phyloP scores from a whole-genome alignment of 2,113 vertebrate genomes.

The Sprattus sprattus region DNA sequence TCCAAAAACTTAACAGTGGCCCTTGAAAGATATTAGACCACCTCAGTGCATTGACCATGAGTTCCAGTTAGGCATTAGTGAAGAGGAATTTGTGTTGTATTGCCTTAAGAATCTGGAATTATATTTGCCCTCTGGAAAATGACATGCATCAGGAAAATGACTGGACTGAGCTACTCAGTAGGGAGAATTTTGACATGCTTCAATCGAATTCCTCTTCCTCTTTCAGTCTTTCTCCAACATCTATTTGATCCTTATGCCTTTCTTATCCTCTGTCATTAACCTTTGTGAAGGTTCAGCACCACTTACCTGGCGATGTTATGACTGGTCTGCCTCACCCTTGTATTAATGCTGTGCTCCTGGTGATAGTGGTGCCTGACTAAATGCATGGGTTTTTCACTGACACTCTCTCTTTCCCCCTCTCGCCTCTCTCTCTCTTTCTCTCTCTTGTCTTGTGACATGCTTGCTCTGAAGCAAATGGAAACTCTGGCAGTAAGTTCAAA shows the following conservation, averaged over 20 bases:
- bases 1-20: neutral
- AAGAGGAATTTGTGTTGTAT: neutral
- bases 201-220: neutral
- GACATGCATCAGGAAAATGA: neutral
- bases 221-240: neutral
- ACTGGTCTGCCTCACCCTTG: slow-evolving; percentile 71
- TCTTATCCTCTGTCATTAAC: neutral
- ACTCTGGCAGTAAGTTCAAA: slow-evolving; percentile 99
- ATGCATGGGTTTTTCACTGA: slow-evolving; percentile 66
- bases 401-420: slow-evolving; percentile 64
- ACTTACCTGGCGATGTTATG: slow-evolving; percentile 6
- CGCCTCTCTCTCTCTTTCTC: slow-evolving; percentile 76
- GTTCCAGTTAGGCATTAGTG: neutral
- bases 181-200: neutral
- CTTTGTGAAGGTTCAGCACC: neutral
- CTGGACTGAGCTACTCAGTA: neutral
- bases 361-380: slow-evolving; percentile 29
- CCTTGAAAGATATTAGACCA: neutral
- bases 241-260: neutral
- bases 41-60: neutral
- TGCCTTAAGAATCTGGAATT: neutral
- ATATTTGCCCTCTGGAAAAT: neutral
- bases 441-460: slow-evolving; percentile 88
- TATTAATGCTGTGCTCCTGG: slow-evolving; percentile 70
- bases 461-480: slow-evolving; percentile 99